phyloP scores from a whole-genome alignment of 2,113 vertebrate species.

The Eublepharis macularius region DNA sequence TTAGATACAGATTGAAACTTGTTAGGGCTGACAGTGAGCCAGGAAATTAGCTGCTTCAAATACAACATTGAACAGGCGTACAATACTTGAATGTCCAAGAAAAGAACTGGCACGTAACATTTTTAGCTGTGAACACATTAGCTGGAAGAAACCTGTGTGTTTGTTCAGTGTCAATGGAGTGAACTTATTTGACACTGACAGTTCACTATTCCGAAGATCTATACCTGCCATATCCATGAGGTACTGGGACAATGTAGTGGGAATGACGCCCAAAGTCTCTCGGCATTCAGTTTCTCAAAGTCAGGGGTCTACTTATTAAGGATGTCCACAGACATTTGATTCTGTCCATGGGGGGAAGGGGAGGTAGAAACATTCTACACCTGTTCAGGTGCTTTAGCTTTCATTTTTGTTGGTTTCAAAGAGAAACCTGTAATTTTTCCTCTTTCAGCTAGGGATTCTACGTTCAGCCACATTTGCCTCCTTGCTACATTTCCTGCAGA shows the following conservation, averaged over 20 bases:
- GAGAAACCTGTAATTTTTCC: no score
- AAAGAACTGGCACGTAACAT: background rate
- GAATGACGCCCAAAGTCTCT: background rate
- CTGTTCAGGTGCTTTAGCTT: no score
- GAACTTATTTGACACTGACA: conserved; percentile 4
- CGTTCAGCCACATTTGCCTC: no score
- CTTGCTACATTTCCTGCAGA: no score
- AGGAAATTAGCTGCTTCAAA: conserved; percentile 36
- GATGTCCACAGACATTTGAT: no score
- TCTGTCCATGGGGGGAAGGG: no score
- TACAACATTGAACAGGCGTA: background rate
- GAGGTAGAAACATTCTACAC: no score
- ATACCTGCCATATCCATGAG: background rate
- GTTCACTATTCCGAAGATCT: background rate
- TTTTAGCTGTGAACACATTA: background rate
- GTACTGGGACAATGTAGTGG: background rate
- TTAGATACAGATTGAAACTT: background rate
- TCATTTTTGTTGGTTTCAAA: no score
- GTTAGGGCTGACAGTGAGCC: conserved; percentile 7
- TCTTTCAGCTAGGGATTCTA: no score
- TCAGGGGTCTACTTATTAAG: background rate
- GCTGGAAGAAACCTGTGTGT: background rate
- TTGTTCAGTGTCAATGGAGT: conserved; percentile 14
- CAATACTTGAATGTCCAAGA: conserved; percentile 1
- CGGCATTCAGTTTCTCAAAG: background rate